A percentile compares a stretch with the other conserved stretches of the same genome.
Evolutionary conservation across 2,888 invertebrate genomes (phyloP).

Genomic region (Holacanthella duospinosa): DNA sequence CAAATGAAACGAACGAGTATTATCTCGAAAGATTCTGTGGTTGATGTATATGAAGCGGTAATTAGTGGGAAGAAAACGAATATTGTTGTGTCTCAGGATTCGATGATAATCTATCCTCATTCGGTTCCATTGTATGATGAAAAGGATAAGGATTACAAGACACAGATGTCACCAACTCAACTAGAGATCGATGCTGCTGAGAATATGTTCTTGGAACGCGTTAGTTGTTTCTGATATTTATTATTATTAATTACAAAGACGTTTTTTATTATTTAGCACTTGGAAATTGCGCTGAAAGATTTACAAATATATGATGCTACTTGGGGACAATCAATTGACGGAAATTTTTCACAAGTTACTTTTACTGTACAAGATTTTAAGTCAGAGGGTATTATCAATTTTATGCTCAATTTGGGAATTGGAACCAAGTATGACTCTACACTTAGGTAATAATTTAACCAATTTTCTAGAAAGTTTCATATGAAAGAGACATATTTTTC

Average conservation of each 20-base stretch:
- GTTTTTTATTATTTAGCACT: slow-evolving; percentile 14
- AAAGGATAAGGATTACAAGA: neutral
- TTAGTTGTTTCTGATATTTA: neutral
- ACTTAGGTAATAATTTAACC: slow-evolving; percentile 17
- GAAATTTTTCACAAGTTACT: slow-evolving; percentile 19
- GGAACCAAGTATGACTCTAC: slow-evolving; percentile 29
- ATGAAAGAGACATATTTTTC: neutral
- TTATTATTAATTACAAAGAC: neutral
- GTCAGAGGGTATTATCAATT: slow-evolving; percentile 23
- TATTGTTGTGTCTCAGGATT: slow-evolving; percentile 13
- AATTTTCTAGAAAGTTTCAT: slow-evolving; percentile 1
- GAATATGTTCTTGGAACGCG: neutral
- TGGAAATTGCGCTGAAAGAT: slow-evolving; percentile 24
- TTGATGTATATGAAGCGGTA: slow-evolving; percentile 9
- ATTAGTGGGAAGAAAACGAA: slow-evolving; percentile 1
- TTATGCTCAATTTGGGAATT: slow-evolving; percentile 24
- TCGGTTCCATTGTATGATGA: neutral
- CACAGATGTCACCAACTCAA: neutral
- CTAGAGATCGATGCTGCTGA: neutral
- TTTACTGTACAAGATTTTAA: slow-evolving; percentile 18
- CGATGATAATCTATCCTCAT: slow-evolving; percentile 1
- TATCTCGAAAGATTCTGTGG: neutral
- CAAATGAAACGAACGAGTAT: neutral
- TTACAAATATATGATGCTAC: slow-evolving; percentile 17
- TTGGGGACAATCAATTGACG: slow-evolving; percentile 20